Evolutionary conservation across 2,888 invertebrate genomes (phyloP), one percentile per base, ranked within the genome.

Genomic region (Aricia artaxerxes): DNA sequence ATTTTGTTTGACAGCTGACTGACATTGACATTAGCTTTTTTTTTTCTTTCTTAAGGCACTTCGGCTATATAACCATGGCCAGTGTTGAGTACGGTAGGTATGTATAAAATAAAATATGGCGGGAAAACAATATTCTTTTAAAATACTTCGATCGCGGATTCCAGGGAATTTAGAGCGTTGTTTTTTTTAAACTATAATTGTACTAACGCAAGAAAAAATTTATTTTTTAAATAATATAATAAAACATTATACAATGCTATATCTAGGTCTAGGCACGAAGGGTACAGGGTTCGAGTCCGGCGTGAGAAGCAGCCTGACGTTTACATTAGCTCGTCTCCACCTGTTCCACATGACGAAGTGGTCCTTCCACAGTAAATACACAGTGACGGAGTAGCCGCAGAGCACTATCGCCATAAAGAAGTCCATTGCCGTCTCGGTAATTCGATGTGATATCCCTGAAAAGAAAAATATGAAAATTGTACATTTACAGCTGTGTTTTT

Each of bases 281-380:
- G 92, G 93, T 78, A 93, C 92, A 1, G 93, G 94, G 79, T 92
- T 90, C 1, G 93, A 85, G 80, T 95, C 95, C 2, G 95, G 95
- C 2, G 95, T 92, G 83, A 96, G 88, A 31, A 96, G 87, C 24
- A 96, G 88, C 76, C 95, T 92, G 73, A 97, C 95, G 85, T 96
- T 96, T 35, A 96, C 95, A 61, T 96, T 96, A 78, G 95, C 95
- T 60, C 95, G 94, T 89, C 96, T 95, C 96, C 96, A 97, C 73
- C 95, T 92, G 86, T 96, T 96, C 97, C 97, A 97, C 84, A 96
- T 96, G 24, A 95, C 91, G 84, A 96, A 94, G 84, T 97, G 96
- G 84, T 96, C 96, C 87, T 95, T 96, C 88, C 95, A 94, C 9
- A 97, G 90, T 44, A 96, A 88, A 86, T 96, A 96, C 5, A 96